A percentile compares a stretch with the other conserved stretches of the same genome.
phyloP scores from a whole-genome alignment of 2,113 vertebrate genomes.

The Vulpes ferrilata region DNA sequence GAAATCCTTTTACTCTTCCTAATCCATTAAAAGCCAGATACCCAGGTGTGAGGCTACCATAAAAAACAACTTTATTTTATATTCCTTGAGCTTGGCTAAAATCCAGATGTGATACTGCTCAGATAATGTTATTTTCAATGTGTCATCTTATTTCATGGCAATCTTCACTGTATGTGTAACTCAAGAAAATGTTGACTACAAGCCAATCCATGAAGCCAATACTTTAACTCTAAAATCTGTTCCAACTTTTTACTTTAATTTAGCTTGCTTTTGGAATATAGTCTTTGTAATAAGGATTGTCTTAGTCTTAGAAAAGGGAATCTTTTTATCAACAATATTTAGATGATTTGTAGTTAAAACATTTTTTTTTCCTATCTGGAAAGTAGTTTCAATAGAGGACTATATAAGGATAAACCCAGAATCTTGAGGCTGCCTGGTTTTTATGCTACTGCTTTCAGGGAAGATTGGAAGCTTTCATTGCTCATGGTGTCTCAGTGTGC shows the following conservation, averaged over 20 bases:
- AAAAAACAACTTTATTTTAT: slow-evolving; percentile 58
- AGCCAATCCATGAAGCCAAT: not conserved
- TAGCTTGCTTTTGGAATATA: not conserved
- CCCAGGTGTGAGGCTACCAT: not conserved
- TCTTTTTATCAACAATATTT: not conserved
- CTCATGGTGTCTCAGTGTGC: not conserved
- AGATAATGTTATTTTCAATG: slow-evolving; percentile 52
- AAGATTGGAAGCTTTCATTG: not conserved
- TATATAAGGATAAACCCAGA: not conserved
- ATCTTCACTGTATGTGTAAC: not conserved
- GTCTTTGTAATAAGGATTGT: not conserved
- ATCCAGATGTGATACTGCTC: slow-evolving; percentile 20
- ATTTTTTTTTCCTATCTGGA: not conserved
- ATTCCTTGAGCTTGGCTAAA: slow-evolving; percentile 47
- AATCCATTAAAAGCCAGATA: slow-evolving; percentile 58
- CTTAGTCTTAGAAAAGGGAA: not conserved
- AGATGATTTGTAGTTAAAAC: not conserved
- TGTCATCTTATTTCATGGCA: slow-evolving; percentile 54
- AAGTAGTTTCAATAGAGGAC: not conserved
- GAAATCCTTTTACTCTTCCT: slow-evolving; percentile 45
- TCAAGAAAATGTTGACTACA: slow-evolving; percentile 42
- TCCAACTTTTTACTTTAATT: not conserved
- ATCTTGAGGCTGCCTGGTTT: not conserved
- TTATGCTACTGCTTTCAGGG: not conserved
- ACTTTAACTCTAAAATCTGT: not conserved